These are phyloP conservation scores for Phylloscopus trochiloides DNA, from an alignment of 2,113 vertebrate genomes.

Conservation along the genomic window DNA sequence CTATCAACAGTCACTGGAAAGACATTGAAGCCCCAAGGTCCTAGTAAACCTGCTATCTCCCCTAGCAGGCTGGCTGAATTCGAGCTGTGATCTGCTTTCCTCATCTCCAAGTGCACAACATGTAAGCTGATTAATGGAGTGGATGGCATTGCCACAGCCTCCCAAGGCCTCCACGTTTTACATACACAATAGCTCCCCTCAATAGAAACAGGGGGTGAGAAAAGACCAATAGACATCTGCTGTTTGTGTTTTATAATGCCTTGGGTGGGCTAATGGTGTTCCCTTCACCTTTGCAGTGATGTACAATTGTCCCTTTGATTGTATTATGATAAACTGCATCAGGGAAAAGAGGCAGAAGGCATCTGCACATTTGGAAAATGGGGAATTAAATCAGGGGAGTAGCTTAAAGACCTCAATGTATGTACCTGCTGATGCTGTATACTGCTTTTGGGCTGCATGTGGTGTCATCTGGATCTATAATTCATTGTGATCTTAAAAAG, in stretches of 20 bases:
- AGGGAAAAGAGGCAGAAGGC: background rate
- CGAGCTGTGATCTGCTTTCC: background rate
- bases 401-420: background rate
- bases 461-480: background rate
- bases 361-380: background rate
- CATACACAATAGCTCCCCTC: background rate
- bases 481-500: background rate
- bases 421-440: background rate
- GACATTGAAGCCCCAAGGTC: background rate
- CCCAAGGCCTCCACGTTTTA: background rate
- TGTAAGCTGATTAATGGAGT: background rate
- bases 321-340: background rate
- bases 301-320: background rate
- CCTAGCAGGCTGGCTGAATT: background rate
- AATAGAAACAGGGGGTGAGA: background rate
- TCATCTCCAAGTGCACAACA: background rate
- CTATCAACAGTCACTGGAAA: background rate
- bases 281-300: background rate
- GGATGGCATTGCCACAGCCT: background rate
- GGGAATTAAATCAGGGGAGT: background rate
- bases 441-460: background rate
- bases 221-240: background rate
- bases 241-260: background rate
- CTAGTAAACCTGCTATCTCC: background rate
- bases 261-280: background rate